phyloP scores from a whole-genome alignment of 2,113 vertebrate species.

The Callipepla squamata region DNA sequence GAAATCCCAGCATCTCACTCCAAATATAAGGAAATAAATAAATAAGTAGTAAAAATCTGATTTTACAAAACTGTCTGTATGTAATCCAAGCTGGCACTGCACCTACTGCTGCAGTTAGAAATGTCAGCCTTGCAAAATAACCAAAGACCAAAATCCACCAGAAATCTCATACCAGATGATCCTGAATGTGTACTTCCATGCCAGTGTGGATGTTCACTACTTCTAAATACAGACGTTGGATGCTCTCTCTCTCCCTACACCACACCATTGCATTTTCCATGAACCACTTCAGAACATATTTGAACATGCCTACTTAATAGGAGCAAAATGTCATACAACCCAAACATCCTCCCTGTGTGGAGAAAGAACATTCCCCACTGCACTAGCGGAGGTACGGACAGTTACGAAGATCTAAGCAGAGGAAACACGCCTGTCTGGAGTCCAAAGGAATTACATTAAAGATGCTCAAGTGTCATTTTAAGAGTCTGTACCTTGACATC shows the following conservation, averaged over 20 bases:
- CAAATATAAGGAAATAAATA: neutral
- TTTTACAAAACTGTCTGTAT: neutral
- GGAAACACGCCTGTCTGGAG: slow-evolving; percentile 23
- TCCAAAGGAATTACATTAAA: slow-evolving; percentile 68
- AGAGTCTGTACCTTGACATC: slow-evolving; percentile 45
- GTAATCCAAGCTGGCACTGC: neutral
- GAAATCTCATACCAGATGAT: neutral
- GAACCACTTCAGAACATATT: slow-evolving; percentile 24
- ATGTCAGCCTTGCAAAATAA: neutral
- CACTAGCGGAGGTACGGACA: neutral
- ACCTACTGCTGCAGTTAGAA: neutral
- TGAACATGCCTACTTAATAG: neutral
- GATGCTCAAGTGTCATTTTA: slow-evolving; percentile 55
- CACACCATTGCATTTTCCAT: neutral
- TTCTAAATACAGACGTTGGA: neutral
- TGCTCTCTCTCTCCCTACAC: neutral
- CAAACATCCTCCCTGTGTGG: slow-evolving; percentile 10
- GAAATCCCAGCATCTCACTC: neutral
- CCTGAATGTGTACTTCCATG: neutral
- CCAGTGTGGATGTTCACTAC: neutral
- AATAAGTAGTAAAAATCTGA: fast-evolving
- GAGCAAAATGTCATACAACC: slow-evolving; percentile 23
- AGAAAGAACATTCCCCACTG: neutral
- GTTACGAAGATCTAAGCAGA: slow-evolving; percentile 11
- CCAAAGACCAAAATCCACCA: neutral